Percentiles rank a stretch among this genome's conserved stretches.
Evolutionary conservation across 2,888 invertebrate species (phyloP).

Genomic region (Cryptophagus acutangulus): DNA sequence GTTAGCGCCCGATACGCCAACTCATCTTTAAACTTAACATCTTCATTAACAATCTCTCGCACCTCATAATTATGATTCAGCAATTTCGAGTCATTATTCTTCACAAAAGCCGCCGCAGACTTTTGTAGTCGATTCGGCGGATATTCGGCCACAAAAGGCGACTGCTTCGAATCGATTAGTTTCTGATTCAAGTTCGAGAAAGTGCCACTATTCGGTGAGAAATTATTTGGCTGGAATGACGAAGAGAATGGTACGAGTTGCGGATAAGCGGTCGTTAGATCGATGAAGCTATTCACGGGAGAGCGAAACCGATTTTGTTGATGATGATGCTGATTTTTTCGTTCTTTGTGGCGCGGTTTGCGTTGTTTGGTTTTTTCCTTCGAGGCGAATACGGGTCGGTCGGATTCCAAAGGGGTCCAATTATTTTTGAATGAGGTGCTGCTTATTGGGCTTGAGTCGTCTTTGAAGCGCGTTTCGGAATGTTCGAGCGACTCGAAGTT

Average conservation of each 20-base stretch:
- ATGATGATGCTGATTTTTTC: background rate
- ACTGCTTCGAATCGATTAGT: slow-evolving; percentile 3
- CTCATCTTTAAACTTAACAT: too few species aligned
- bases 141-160: slow-evolving; percentile 3
- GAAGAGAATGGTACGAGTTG: background rate
- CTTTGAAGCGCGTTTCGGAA: background rate
- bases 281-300: too few species aligned
- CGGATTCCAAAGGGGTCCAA: slow-evolving; percentile 5
- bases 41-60: background rate
- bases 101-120: background rate
- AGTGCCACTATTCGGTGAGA: background rate
- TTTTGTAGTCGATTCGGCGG: too few species aligned
- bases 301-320: too few species aligned
- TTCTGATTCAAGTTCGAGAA: slow-evolving; percentile 5
- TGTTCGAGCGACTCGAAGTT: background rate
- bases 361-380: background rate
- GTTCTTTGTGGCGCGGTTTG: background rate
- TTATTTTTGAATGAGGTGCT: background rate
- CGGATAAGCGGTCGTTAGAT: slow-evolving; percentile 6
- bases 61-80: slow-evolving; percentile 6
- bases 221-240: background rate
- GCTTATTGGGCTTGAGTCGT: too few species aligned
- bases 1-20: too few species aligned
- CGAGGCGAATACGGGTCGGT: background rate
- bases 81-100: background rate